These are phyloP conservation scores for Calliscelio sp. DNA, from an alignment of 2,888 invertebrate genomes.

Conservation along the genomic window DNA sequence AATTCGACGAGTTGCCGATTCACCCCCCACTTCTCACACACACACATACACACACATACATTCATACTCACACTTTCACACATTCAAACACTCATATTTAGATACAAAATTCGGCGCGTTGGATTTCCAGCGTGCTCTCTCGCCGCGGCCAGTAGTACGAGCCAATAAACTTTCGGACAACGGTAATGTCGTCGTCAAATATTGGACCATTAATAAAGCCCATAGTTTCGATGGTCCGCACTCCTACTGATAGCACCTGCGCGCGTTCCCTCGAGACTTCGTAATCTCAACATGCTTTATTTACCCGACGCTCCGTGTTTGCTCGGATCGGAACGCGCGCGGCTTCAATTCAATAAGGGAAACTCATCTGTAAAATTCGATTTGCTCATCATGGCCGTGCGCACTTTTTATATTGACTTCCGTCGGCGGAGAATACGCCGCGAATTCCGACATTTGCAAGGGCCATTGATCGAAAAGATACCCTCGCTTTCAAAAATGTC, in stretches of 20 bases:
- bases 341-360: slow-evolving; percentile 84
- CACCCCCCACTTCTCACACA: background rate
- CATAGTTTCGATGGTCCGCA: slow-evolving; percentile 82
- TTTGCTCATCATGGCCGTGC: slow-evolving; percentile 77
- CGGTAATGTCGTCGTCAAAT: slow-evolving; percentile 85
- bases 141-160: slow-evolving; percentile 58
- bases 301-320: slow-evolving; percentile 80
- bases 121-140: slow-evolving; percentile 33
- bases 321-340: slow-evolving; percentile 73
- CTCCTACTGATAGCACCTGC: slow-evolving; percentile 77
- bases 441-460: slow-evolving; percentile 49
- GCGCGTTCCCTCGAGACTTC: slow-evolving; percentile 82
- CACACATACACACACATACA: background rate
- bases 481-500: slow-evolving; percentile 22
- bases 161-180: slow-evolving; percentile 81
- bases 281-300: slow-evolving; percentile 85
- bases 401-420: slow-evolving; percentile 57
- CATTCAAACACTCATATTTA: slow-evolving; percentile 11
- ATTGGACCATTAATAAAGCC: slow-evolving; percentile 86
- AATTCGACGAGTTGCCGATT: slow-evolving; percentile 30
- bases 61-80: background rate
- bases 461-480: slow-evolving; percentile 55
- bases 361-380: slow-evolving; percentile 85
- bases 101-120: slow-evolving; percentile 20
- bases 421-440: slow-evolving; percentile 22